Base-by-base conservation (phyloP, 2,888 invertebrate genomes). In the Mesopsocus fuscifrons region DNA sequence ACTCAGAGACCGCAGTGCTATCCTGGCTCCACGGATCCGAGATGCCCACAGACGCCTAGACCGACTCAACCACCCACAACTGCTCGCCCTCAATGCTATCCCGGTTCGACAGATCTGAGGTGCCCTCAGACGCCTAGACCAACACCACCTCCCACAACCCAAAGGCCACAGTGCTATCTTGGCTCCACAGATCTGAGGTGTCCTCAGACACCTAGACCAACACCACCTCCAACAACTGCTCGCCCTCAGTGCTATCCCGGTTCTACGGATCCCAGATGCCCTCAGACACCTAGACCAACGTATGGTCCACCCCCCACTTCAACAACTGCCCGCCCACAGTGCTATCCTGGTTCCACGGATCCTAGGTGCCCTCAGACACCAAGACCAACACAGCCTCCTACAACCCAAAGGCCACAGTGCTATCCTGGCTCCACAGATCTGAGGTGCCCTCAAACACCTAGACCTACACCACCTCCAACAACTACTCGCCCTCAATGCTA, bases 51-150 rank as follows among this genome's bases (percentile, higher is more conserved):
- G 47, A 54, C 45, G 13, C 41, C 41, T 11, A 22, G 32, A 34
- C 42, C 48, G 42, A 21, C 46, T 17, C 45, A 42, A 18, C 40
- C 47, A 9, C 34, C 48, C 15, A 42, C 45, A 30, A 41, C 48
- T 4, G 35, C 46, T 15, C 43, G 48, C 17, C 49, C 47, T 20
- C 21, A 41, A 30, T 53, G 53, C 34, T 54, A 52, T 34, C 53
- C 53, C 5, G 55, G 54, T 16, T 53, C 53, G 3, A 49, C 31
- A 0, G 61, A 60, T 50, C 56, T 54, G 3, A 51, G 56, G 43
- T 60, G 60, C 44, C 55, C 54, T 16, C 23, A 55, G 32, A 41
- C 20, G 43, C 41, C 9, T 20, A 13, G 15, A 16, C 17, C 35
- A 2, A 38, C 43, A n/a, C 42, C 33, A 34, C 17, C 41, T 3